phyloP scores from a whole-genome alignment of 2,797 vertebrate genomes.

The Ispidina picta region DNA sequence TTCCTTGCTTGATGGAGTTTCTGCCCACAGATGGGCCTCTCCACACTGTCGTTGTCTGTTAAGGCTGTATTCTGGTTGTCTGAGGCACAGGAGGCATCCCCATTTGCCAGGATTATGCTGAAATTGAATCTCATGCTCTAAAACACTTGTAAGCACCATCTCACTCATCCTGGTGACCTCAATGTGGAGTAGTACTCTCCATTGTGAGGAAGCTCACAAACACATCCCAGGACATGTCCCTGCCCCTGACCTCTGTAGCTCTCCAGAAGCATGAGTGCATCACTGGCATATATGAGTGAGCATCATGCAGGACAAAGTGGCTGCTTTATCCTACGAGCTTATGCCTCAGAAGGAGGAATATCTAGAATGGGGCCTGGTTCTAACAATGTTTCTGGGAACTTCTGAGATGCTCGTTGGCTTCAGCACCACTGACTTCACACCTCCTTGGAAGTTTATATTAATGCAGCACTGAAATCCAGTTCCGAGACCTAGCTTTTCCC shows the following conservation, averaged over 20 bases:
- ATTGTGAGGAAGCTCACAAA: not conserved
- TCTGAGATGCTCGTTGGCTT: accelerated
- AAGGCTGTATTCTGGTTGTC: not conserved
- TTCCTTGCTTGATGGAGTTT: not conserved
- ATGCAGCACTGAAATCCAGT: not conserved
- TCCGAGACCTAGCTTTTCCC: not conserved
- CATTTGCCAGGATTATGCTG: not conserved
- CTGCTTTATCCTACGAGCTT: not conserved
- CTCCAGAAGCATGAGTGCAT: accelerated
- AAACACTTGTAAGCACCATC: not conserved
- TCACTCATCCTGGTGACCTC: accelerated
- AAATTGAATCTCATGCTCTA: not conserved
- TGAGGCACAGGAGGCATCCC: not conserved
- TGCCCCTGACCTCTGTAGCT: not conserved
- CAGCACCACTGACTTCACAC: not conserved
- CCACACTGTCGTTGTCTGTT: not conserved
- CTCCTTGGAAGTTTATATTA: not conserved
- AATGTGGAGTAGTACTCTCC: not conserved
- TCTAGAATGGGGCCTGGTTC: not conserved
- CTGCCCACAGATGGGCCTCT: not conserved
- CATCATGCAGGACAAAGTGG: not conserved
- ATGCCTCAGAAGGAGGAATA: not conserved
- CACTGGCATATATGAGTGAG: accelerated
- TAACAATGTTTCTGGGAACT: not conserved
- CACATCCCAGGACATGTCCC: accelerated